Evolutionary conservation across 2,113 vertebrate genomes (phyloP).

Genomic region (Rhinogobius similis): DNA sequence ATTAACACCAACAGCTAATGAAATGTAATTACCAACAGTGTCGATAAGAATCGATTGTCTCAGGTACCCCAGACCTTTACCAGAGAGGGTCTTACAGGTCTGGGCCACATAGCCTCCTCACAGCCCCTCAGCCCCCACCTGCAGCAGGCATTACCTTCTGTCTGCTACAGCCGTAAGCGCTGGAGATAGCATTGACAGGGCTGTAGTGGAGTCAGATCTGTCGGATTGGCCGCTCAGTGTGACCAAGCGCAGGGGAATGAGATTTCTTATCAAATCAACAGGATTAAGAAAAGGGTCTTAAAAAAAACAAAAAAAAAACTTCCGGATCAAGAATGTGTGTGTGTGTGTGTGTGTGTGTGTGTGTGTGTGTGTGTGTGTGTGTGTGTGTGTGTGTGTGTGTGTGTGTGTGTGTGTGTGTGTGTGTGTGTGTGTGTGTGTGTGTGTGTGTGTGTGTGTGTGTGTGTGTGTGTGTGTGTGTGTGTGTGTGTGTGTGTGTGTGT

Average conservation of each 20-base stretch:
- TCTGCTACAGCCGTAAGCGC: conserved; percentile 57
- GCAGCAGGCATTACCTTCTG: conserved; percentile 58
- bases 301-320: conserved; percentile 45
- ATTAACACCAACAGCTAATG: conserved; percentile 75
- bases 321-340: conserved; percentile 28
- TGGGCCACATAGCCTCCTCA: conserved; percentile 3
- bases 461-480: conserved; percentile 12
- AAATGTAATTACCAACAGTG: conserved; percentile 76
- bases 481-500: conserved; percentile 22
- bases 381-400: conserved; percentile 17
- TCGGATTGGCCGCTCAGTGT: conserved; percentile 55
- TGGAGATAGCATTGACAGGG: conserved; percentile 75
- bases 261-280: conserved; percentile 76
- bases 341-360: no score
- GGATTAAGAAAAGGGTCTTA: conserved; percentile 66
- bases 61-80: conserved; percentile 48
- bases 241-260: conserved; percentile 53
- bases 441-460: conserved; percentile 17
- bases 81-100: conserved; percentile 44
- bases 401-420: conserved; percentile 22
- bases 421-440: conserved; percentile 19
- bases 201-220: conserved; percentile 65
- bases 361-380: no score
- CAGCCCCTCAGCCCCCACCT: conserved; percentile 7
- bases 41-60: conserved; percentile 73